These are phyloP conservation scores for Rhombomys opimus DNA, from an alignment of 2,113 vertebrate genomes.

Conservation along the genomic window DNA sequence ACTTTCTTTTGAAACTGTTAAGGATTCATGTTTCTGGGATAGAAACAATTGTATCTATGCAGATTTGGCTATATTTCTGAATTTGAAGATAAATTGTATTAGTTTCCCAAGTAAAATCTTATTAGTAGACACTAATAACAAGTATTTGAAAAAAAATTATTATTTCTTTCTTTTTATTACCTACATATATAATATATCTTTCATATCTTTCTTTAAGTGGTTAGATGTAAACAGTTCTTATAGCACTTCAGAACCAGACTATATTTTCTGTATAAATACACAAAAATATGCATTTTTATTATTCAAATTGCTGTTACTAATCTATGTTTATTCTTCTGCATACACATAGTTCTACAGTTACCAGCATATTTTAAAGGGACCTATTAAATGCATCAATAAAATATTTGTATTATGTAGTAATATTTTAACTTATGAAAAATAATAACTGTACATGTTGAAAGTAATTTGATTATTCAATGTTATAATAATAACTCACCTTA, in stretches of 20 bases:
- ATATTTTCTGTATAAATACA: constrained; percentile 19
- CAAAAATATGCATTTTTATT: background rate
- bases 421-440: background rate
- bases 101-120: background rate
- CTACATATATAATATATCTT: background rate
- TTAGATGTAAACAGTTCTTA: constrained; percentile 42
- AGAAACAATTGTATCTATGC: constrained; percentile 51
- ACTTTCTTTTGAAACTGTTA: constrained; percentile 52
- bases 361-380: background rate
- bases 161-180: constrained; percentile 3
- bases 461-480: background rate
- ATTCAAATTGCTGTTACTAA: background rate
- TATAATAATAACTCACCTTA: background rate
- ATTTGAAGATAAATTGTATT: constrained; percentile 52
- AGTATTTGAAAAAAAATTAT: background rate
- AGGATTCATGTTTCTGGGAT: constrained; percentile 34
- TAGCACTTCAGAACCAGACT: background rate
- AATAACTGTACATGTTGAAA: background rate
- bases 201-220: background rate
- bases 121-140: constrained; percentile 7
- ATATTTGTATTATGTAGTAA: background rate
- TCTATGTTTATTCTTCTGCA: background rate
- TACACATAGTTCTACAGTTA: background rate
- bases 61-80: constrained; percentile 50
- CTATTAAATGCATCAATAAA: background rate